Percentiles rank a stretch among this genome's conserved stretches.
phyloP scores from a whole-genome alignment of 2,797 vertebrate genomes.

The Rhinella marina region DNA sequence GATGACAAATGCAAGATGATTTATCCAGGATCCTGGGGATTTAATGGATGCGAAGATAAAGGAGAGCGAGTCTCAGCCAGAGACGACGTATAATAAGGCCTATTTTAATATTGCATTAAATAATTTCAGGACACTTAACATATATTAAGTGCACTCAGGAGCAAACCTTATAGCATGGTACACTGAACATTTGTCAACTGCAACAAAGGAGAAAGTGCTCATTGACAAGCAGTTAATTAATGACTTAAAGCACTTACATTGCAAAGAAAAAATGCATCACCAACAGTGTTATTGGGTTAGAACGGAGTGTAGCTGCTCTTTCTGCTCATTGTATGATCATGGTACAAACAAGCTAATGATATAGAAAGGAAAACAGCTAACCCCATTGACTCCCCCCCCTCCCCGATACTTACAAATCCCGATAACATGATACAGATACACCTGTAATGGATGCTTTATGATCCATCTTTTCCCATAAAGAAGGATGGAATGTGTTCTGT shows the following conservation, averaged over 20 bases:
- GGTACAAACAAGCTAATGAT: not conserved
- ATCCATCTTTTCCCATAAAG: not conserved
- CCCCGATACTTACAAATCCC: not conserved
- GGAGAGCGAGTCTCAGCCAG: not conserved
- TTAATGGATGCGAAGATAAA: slow-evolving; percentile 42
- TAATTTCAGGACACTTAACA: slow-evolving; percentile 46
- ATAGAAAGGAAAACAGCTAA: not conserved
- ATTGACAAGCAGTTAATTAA: slow-evolving; percentile 47
- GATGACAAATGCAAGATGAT: slow-evolving; percentile 32
- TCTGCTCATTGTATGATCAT: not conserved
- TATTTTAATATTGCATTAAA: slow-evolving; percentile 24
- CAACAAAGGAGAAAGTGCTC: slow-evolving; percentile 51
- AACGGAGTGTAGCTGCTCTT: not conserved
- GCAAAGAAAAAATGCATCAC: not conserved
- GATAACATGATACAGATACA: not conserved
- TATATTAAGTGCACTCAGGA: slow-evolving; percentile 50
- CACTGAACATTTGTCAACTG: slow-evolving; percentile 35
- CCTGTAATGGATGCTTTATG: not conserved
- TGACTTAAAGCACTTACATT: slow-evolving; percentile 42
- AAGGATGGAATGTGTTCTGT: not conserved
- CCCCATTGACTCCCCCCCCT: not conserved
- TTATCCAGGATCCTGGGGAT: slow-evolving; percentile 18
- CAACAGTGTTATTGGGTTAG: not conserved
- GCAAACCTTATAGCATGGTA: slow-evolving; percentile 21
- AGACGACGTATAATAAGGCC: slow-evolving; percentile 28